Evolutionary conservation across 2,797 vertebrate species (phyloP), one percentile per base, ranked within the genome.

Genomic region (Bufotes viridis): DNA sequence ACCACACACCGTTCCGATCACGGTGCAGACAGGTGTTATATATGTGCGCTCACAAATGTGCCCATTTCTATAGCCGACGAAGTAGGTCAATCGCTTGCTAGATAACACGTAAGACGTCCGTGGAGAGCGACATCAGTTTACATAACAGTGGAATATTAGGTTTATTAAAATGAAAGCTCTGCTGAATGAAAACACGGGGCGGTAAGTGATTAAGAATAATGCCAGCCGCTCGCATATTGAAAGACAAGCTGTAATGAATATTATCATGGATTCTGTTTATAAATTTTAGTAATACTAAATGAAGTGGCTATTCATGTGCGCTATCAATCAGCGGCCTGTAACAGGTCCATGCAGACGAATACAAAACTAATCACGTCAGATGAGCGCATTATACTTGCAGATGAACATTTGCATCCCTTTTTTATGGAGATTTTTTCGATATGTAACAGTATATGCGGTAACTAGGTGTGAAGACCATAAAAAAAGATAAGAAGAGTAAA

Each of bases 271-370:
- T 22, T 55, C 51, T 72, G n/a, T 83, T 70, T 83, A 57, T 83
- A 24, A 83, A 22, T 83, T 70, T 72, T 70, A 34, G 17, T 57
- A 57, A 83, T 29, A 55, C 81, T 83, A 72, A 83, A 83, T 70
- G 55, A 70, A 70, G 65, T 20, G 51, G 51, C 22, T 55, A 72
- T 70, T 72, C 34, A 83, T 70, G 81, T 72, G 42, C 42, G 17
- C 55, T 83, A 83, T 72, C 81, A 83, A 57, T 70, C 67, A 83
- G 57, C 58, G 67, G 55, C 8, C 67, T 53, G 63, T 82, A 82
- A n/a, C 81, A 2, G 49, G 24, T 49, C 49, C 51, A 24, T 83
- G 81, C 55, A 70, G 65, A 83, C 57, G 67, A 83, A 29, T 72
- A 20, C 81, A 72, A 57, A 72, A 29, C 55, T 13, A 72, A 82